Evolutionary conservation across 2,113 vertebrate species (phyloP).

Genomic region (Recurvirostra avosetta): DNA sequence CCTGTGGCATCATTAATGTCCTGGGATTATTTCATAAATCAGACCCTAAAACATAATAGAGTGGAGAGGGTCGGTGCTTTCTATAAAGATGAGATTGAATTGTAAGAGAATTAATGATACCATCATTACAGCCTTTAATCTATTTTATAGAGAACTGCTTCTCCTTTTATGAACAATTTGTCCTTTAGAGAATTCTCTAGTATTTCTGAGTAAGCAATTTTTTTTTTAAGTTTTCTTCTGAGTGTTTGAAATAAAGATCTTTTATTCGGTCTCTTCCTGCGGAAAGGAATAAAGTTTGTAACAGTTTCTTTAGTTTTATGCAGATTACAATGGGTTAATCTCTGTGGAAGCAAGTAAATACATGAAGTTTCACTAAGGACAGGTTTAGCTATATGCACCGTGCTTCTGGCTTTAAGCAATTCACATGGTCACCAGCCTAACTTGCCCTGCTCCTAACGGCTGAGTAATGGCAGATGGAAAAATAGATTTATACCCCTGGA

Average conservation of each 20-base stretch:
- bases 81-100: slow-evolving; percentile 59
- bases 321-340: background rate
- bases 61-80: slow-evolving; percentile 8
- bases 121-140: slow-evolving; percentile 58
- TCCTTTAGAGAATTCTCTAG: slow-evolving; percentile 44
- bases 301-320: background rate
- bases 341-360: background rate
- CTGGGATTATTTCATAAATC: slow-evolving; percentile 57
- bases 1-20: slow-evolving; percentile 34
- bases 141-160: slow-evolving; percentile 49
- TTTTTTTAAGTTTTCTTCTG: background rate
- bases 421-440: accelerated
- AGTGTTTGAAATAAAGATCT: background rate
- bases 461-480: background rate
- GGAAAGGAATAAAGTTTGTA: background rate
- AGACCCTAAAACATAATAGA: slow-evolving; percentile 48
- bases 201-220: slow-evolving; percentile 44
- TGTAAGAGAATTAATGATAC: slow-evolving; percentile 60
- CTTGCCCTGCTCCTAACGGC: background rate
- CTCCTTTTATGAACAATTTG: slow-evolving; percentile 61
- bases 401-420: background rate
- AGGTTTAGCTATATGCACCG: background rate
- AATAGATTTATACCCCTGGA: background rate
- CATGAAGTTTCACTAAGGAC: background rate
- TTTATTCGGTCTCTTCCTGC: background rate